Conservation (phyloP, 2,797 vertebrate species). For the Thaleichthys pacificus region DNA sequence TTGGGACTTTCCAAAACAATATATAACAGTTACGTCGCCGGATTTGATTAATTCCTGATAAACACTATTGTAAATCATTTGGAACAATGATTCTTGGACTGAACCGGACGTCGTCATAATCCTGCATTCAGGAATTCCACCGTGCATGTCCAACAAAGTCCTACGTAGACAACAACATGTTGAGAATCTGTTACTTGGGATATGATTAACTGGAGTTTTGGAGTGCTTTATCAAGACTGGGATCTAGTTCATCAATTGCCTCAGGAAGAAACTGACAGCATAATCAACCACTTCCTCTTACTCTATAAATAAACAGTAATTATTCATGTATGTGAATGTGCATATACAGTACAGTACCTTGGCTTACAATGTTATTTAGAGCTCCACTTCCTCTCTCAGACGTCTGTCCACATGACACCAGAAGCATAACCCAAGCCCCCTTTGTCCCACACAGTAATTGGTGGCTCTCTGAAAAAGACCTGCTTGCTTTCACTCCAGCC, state of each 20-base stretch:
- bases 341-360: constrained; percentile 3
- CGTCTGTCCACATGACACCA: constrained; percentile 42
- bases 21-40: constrained; percentile 8
- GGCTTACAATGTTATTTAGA: constrained; percentile 33
- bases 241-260: constrained; percentile 53
- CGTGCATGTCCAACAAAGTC: background rate
- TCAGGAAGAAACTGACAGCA: constrained; percentile 52
- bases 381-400: constrained; percentile 9
- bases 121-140: background rate
- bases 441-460: constrained; percentile 23
- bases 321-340: constrained; percentile 44
- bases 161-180: constrained; percentile 8
- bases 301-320: constrained; percentile 57
- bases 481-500: constrained; percentile 35
- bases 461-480: constrained; percentile 28
- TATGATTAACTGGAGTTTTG: constrained; percentile 52
- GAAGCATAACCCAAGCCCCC: constrained; percentile 16
- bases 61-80: background rate
- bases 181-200: constrained; percentile 23
- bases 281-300: constrained; percentile 64
- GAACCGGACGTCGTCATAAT: background rate
- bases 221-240: constrained; percentile 47
- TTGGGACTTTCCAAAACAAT: constrained; percentile 6
- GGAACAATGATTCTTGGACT: background rate
- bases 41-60: background rate